Conservation (phyloP, 2,113 vertebrate species). For the Sceloporus tristichus region DNA sequence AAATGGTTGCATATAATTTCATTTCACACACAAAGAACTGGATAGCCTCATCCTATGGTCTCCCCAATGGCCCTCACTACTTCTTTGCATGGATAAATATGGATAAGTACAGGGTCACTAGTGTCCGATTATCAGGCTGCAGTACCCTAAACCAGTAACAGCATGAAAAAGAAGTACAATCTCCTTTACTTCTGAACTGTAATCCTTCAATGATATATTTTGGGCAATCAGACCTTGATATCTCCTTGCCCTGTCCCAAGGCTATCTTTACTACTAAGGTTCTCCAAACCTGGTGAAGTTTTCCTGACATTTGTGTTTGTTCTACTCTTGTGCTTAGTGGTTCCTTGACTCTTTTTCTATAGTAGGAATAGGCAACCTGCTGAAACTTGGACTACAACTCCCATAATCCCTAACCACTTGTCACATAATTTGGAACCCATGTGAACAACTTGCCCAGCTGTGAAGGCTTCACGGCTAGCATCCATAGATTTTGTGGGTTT, state of each 20-base stretch:
- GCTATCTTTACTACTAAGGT: too few species aligned
- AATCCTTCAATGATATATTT: background rate
- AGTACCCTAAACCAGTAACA: background rate
- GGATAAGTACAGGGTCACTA: background rate
- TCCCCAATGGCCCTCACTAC: background rate
- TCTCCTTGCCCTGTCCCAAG: background rate
- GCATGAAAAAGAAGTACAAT: background rate
- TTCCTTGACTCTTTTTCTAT: background rate
- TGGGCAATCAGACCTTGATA: too few species aligned
- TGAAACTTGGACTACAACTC: too few species aligned
- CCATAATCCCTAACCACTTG: too few species aligned
- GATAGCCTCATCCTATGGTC: background rate
- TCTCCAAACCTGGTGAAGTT: background rate
- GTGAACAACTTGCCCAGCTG: too few species aligned
- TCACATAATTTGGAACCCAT: too few species aligned
- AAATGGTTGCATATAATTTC: slow-evolving; percentile 49
- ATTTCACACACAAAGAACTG: slow-evolving; percentile 20
- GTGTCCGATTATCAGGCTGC: background rate
- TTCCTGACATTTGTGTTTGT: background rate
- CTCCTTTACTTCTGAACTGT: background rate
- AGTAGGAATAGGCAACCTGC: too few species aligned
- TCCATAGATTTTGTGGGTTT: too few species aligned
- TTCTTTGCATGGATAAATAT: background rate
- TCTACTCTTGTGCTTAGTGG: background rate
- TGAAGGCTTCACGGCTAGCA: too few species aligned